phyloP scores from a whole-genome alignment of 2,888 invertebrate species.

The Dichetophora obliterata region DNA sequence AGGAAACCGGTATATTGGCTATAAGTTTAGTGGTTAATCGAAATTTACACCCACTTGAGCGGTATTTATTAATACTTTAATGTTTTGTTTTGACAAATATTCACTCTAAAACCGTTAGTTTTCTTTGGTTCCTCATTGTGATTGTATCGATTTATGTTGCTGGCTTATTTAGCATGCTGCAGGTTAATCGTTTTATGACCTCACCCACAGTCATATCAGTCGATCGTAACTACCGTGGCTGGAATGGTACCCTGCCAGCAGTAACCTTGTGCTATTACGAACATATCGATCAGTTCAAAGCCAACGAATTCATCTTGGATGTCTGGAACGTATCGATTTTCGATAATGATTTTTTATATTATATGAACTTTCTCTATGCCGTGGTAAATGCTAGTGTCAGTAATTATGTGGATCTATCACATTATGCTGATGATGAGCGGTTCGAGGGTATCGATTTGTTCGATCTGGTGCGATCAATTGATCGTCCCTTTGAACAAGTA shows the following conservation, averaged over 20 bases:
- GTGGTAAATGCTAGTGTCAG: conserved; percentile 70
- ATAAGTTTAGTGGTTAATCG: conserved; percentile 57
- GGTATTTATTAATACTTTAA: conserved; percentile 51
- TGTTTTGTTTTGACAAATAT: too few relatives aligned
- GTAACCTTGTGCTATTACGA: conserved; percentile 67
- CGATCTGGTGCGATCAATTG: conserved; percentile 60
- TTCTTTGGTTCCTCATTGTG: conserved; percentile 59
- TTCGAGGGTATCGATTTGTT: conserved; percentile 69
- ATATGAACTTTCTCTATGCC: conserved; percentile 69
- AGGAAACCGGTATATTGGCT: conserved; percentile 60
- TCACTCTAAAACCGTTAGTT: too few relatives aligned
- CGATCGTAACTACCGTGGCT: conserved; percentile 67
- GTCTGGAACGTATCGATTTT: conserved; percentile 69
- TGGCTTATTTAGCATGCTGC: conserved; percentile 55
- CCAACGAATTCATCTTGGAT: conserved; percentile 61
- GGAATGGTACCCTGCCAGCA: conserved; percentile 67
- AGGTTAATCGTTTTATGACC: conserved; percentile 58
- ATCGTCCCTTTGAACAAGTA: conserved; percentile 60
- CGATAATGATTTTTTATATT: conserved; percentile 70
- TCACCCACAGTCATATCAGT: conserved; percentile 67
- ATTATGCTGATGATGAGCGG: conserved; percentile 68
- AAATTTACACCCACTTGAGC: conserved; percentile 55
- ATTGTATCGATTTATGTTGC: conserved; percentile 56
- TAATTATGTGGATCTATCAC: conserved; percentile 66
- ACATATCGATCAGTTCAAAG: conserved; percentile 62